phyloP scores from a whole-genome alignment of 1,140 invertebrate genomes.

The Radopholus similis region DNA sequence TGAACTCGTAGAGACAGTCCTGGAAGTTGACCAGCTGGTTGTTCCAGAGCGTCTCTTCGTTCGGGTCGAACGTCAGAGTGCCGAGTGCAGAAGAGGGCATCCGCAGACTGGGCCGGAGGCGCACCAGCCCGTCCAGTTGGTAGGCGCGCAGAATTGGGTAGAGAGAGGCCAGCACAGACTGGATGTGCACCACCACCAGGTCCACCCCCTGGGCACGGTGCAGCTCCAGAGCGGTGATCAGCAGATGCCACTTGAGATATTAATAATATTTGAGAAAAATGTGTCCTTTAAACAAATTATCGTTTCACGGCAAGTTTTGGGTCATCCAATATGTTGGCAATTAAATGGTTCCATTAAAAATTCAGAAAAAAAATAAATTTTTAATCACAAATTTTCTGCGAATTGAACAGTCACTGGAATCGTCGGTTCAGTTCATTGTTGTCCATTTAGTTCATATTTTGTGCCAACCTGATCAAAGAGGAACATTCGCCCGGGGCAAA shows the following conservation, averaged over 20 bases:
- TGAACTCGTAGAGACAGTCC: slow-evolving; percentile 36
- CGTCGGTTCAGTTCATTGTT: too few species aligned
- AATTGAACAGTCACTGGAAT: too few species aligned
- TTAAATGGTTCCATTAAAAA: too few species aligned
- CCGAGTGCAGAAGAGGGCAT: slow-evolving; percentile 10
- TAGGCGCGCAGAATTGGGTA: slow-evolving; percentile 21
- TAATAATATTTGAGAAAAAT: background rate
- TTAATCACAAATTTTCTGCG: too few species aligned
- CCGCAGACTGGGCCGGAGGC: slow-evolving; percentile 15
- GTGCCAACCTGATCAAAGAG: slow-evolving; percentile 13
- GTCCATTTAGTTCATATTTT: background rate
- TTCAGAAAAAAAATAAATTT: too few species aligned
- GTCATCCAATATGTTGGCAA: too few species aligned
- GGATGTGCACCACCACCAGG: slow-evolving; percentile 21
- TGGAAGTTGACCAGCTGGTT: slow-evolving; percentile 32
- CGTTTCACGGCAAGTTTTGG: too few species aligned
- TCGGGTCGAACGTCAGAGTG: slow-evolving; percentile 20
- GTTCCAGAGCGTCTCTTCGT: slow-evolving; percentile 29
- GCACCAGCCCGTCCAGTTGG: slow-evolving; percentile 19
- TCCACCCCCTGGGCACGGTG: background rate
- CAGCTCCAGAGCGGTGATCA: slow-evolving; percentile 2
- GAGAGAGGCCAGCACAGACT: slow-evolving; percentile 10
- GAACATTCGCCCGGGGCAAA: slow-evolving; percentile 12
- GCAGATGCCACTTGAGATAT: slow-evolving; percentile 4
- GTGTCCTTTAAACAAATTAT: too few species aligned